These are phyloP conservation scores for Tachysurus fulvidraco DNA, from an alignment of 2,113 vertebrate species.

Conservation along the genomic window DNA sequence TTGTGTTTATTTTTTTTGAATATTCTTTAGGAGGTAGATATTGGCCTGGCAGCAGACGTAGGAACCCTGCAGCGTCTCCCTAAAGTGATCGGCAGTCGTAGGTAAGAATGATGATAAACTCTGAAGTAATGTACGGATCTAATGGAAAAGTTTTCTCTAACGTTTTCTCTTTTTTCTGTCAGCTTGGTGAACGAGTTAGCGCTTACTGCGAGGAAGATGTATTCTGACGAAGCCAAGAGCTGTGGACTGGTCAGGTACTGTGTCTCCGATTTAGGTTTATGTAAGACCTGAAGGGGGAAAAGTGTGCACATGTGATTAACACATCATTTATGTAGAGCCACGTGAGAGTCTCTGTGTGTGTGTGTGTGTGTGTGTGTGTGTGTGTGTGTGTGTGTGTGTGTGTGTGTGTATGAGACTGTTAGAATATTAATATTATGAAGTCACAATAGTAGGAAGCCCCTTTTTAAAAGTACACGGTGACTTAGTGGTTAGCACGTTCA, in stretches of 20 bases:
- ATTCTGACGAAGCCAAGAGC: slow-evolving; percentile 82
- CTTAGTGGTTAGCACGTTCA: no score
- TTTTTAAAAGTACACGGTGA: no score
- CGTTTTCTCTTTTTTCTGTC: slow-evolving; percentile 19
- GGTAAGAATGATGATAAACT: slow-evolving; percentile 61
- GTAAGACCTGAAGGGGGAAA: background rate
- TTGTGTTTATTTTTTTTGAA: background rate
- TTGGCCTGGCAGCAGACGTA: slow-evolving; percentile 85
- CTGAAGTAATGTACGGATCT: background rate
- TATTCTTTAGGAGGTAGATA: slow-evolving; percentile 80
- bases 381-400: no score
- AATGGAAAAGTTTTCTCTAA: background rate
- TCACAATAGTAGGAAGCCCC: no score
- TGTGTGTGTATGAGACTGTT: no score
- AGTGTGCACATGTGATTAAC: background rate
- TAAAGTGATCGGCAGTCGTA: slow-evolving; percentile 81
- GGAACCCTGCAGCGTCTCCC: slow-evolving; percentile 87
- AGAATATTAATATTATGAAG: no score
- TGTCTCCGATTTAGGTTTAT: background rate
- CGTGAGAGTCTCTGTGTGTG: background rate
- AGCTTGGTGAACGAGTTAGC: slow-evolving; percentile 87
- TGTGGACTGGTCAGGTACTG: slow-evolving; percentile 85
- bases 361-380: no score
- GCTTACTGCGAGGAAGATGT: slow-evolving; percentile 84
- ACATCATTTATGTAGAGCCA: background rate